Conservation (phyloP, 2,797 vertebrate genomes). For the Echiichthys vipera region DNA sequence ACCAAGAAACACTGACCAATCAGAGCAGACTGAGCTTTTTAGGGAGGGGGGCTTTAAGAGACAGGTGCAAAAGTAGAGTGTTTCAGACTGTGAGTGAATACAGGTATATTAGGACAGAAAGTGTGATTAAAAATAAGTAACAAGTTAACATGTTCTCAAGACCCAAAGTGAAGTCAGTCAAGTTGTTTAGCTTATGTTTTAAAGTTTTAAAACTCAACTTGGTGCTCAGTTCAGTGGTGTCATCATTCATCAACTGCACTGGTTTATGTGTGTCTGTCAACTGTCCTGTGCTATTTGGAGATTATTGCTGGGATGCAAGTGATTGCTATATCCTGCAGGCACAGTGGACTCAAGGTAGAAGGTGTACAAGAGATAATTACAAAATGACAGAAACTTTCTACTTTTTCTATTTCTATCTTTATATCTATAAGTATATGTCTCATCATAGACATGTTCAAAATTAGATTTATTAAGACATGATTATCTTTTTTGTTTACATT, state of each 20-base stretch:
- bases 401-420: neutral
- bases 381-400: neutral
- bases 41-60: no score
- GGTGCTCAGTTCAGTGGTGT: no score
- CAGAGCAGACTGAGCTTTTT: no score
- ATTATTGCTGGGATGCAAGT: neutral
- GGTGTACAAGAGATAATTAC: neutral
- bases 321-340: neutral
- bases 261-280: slow-evolving; percentile 9
- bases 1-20: no score
- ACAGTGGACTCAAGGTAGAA: neutral
- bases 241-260: no score
- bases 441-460: neutral
- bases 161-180: no score
- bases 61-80: no score
- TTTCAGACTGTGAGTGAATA: no score
- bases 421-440: neutral
- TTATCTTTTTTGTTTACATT: neutral
- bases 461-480: neutral
- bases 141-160: no score
- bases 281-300: neutral
- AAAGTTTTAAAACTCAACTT: neutral
- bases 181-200: no score
- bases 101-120: no score
- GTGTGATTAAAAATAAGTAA: no score